Evolutionary conservation across 2,797 vertebrate species (phyloP).

Genomic region (Gambelia wislizenii): DNA sequence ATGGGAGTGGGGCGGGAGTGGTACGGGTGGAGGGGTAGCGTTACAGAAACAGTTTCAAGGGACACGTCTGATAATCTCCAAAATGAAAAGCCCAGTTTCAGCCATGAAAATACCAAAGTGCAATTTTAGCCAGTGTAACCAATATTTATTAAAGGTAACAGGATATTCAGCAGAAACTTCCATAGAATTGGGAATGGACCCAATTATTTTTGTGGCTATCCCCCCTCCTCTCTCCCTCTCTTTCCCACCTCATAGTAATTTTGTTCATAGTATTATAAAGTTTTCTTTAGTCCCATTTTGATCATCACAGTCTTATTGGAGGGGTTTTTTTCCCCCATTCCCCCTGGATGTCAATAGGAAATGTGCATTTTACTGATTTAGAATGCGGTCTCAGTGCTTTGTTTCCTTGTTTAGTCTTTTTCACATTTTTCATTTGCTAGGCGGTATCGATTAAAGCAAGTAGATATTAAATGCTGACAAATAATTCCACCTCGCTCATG

Average conservation of each 20-base stretch:
- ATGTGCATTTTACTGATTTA: constrained; percentile 13
- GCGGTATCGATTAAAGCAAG: constrained; percentile 14
- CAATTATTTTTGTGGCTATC: not conserved
- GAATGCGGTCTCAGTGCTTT: not conserved
- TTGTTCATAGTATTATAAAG: not conserved
- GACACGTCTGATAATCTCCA: no score
- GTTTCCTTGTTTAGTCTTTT: constrained; percentile 1
- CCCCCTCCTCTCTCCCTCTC: not conserved
- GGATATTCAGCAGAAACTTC: not conserved
- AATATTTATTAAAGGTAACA: not conserved
- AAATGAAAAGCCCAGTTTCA: not conserved
- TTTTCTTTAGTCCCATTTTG: not conserved
- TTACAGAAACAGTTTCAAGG: no score
- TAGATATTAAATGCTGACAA: constrained; percentile 44
- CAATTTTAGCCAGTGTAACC: not conserved
- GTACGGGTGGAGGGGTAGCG: no score
- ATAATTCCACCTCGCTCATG: constrained; percentile 18
- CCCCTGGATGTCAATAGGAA: not conserved
- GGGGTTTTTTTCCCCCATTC: not conserved
- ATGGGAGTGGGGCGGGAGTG: no score
- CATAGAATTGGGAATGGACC: not conserved
- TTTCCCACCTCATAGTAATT: not conserved
- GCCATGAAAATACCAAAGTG: not conserved
- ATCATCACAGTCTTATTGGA: accelerated
- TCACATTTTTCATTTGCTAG: constrained; percentile 15